A percentile compares a stretch with the other conserved stretches of the same genome.
These are phyloP conservation scores for Temnothorax unifasciatus DNA, from an alignment of 2,888 invertebrate species.

Conservation along the genomic window DNA sequence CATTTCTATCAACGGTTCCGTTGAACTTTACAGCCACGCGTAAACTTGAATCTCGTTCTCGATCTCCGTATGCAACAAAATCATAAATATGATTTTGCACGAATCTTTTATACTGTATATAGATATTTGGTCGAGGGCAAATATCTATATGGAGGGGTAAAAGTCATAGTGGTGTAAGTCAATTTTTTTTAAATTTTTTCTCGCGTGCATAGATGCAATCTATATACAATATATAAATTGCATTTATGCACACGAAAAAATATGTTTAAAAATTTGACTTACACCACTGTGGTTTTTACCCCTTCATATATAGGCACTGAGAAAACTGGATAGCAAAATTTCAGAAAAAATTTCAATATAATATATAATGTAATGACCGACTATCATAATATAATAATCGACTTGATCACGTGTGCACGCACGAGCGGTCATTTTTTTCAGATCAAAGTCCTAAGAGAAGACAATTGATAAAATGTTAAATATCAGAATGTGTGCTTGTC, in stretches of 20 bases:
- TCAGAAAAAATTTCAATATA: neutral
- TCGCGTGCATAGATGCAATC: no score
- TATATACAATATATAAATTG: no score
- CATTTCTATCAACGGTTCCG: neutral
- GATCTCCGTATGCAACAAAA: neutral
- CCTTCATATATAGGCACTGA: neutral
- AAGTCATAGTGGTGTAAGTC: no score
- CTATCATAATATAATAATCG: neutral
- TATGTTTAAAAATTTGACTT: no score
- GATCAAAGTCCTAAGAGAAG: neutral
- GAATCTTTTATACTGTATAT: neutral
- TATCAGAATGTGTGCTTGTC: neutral
- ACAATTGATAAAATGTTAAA: neutral
- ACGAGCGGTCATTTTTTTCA: neutral
- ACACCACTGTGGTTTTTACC: no score
- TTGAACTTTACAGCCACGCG: slow-evolving; percentile 2
- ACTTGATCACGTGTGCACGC: neutral
- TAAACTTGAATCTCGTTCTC: neutral
- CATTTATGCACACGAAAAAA: no score
- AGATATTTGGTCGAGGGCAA: neutral
- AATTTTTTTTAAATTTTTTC: no score
- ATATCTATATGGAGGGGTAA: no score
- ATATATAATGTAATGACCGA: neutral
- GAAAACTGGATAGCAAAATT: neutral
- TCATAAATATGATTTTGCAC: neutral